phyloP scores from a whole-genome alignment of 2,797 vertebrate genomes.

The Hapalemur alaotrensis region DNA sequence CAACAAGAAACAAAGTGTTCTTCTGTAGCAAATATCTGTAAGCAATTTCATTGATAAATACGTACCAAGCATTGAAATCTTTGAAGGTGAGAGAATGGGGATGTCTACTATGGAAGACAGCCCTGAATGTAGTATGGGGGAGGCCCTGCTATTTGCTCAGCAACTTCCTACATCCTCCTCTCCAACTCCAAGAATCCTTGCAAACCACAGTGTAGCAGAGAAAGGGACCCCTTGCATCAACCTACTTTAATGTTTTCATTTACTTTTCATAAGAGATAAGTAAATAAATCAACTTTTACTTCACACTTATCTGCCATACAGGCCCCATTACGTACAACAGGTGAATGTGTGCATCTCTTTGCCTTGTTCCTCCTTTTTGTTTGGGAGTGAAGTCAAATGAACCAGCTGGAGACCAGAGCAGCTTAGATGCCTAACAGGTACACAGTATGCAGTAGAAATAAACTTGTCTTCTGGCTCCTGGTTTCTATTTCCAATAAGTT shows the following conservation, averaged over 20 bases:
- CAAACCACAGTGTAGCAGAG: neutral
- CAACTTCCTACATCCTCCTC: neutral
- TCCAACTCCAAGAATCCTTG: neutral
- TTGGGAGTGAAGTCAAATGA: neutral
- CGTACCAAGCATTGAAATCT: neutral
- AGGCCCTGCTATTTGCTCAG: neutral
- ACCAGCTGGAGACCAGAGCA: neutral
- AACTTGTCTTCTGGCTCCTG: neutral
- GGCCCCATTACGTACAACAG: neutral
- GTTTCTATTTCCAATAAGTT: neutral
- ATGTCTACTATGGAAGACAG: neutral
- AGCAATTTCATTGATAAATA: neutral
- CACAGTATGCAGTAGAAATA: neutral
- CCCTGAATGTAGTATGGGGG: neutral
- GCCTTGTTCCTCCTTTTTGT: neutral
- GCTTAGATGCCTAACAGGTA: neutral
- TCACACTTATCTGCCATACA: neutral
- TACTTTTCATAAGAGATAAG: neutral
- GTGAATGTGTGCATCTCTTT: neutral
- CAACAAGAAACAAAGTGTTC: neutral
- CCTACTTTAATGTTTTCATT: neutral
- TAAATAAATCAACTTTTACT: neutral
- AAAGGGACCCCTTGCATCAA: neutral
- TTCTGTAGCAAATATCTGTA: neutral
- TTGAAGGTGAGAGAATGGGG: neutral